Conservation (phyloP, 2,888 invertebrate species). For the Ectemnius continuus region DNA sequence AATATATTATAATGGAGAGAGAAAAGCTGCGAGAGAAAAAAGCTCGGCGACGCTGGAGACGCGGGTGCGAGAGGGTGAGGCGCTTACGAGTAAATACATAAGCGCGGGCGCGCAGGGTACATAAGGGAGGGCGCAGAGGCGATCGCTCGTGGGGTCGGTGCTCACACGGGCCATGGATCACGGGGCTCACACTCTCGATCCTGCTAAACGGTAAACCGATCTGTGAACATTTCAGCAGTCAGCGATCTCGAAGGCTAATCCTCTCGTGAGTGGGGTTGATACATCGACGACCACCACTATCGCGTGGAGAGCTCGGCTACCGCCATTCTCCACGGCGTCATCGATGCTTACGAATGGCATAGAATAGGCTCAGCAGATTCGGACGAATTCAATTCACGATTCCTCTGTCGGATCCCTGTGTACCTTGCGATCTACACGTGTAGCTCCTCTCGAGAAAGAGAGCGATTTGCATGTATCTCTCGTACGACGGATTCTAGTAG, state of each 20-base stretch:
- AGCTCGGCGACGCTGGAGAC: slow-evolving; percentile 7
- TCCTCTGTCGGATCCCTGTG: slow-evolving; percentile 46
- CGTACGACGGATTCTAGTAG: no score
- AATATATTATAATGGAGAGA: slow-evolving; percentile 1
- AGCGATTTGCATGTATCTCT: neutral
- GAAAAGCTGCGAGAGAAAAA: neutral
- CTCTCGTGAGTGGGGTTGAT: slow-evolving; percentile 73
- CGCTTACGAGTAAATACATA: slow-evolving; percentile 15
- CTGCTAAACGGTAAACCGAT: slow-evolving; percentile 78
- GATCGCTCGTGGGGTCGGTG: slow-evolving; percentile 46
- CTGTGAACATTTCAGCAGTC: slow-evolving; percentile 78
- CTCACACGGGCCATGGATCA: slow-evolving; percentile 68
- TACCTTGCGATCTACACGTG: slow-evolving; percentile 54
- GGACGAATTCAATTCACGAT: slow-evolving; percentile 45
- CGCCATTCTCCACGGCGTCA: slow-evolving; percentile 37
- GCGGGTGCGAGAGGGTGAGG: slow-evolving; percentile 19
- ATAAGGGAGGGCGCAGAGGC: neutral
- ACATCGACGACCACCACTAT: slow-evolving; percentile 65
- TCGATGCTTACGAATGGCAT: slow-evolving; percentile 42
- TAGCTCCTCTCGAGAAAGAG: slow-evolving; percentile 50
- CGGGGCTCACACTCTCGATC: slow-evolving; percentile 74
- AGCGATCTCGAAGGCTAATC: slow-evolving; percentile 77
- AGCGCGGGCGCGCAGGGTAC: neutral
- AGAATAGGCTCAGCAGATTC: slow-evolving; percentile 42
- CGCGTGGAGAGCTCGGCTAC: slow-evolving; percentile 20